These are phyloP conservation scores for Gambusia holbrooki DNA, from an alignment of 2,113 vertebrate genomes.

Conservation along the genomic window DNA sequence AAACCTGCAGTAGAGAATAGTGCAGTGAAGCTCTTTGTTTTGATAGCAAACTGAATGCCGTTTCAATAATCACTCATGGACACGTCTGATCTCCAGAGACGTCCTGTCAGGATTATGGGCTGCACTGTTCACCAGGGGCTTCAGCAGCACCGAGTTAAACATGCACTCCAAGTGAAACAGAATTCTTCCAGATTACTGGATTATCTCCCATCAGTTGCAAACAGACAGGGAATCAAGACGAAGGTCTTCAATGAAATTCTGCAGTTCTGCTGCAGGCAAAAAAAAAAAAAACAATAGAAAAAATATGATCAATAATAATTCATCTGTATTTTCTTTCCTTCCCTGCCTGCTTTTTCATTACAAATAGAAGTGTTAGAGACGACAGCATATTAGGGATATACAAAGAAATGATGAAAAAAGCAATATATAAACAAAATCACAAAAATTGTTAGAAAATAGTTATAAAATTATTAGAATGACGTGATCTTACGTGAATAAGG, in stretches of 20 bases:
- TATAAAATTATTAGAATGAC: too few relatives aligned
- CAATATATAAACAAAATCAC: too few relatives aligned
- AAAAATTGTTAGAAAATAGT: too few relatives aligned
- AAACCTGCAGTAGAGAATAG: background rate
- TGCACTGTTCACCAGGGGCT: too few relatives aligned
- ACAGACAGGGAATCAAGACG: background rate
- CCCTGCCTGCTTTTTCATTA: background rate
- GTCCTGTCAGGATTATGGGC: too few relatives aligned
- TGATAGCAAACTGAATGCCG: background rate
- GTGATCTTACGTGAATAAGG: too few relatives aligned
- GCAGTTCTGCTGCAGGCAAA: background rate
- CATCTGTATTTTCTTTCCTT: background rate
- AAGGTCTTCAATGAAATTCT: too few relatives aligned
- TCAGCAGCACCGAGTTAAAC: background rate
- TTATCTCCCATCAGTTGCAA: background rate
- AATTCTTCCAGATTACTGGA: background rate
- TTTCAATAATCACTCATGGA: too few relatives aligned
- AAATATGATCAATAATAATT: background rate
- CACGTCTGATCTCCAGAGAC: too few relatives aligned
- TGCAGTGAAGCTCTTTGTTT: background rate
- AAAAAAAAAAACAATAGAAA: background rate
- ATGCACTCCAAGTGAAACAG: background rate
- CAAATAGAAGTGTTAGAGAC: background rate
- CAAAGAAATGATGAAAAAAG: too few relatives aligned
- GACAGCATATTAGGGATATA: too few relatives aligned